Percentiles rank a stretch among this genome's conserved stretches.
Evolutionary conservation across 2,797 vertebrate species (phyloP).

Genomic region (Anguilla anguilla): DNA sequence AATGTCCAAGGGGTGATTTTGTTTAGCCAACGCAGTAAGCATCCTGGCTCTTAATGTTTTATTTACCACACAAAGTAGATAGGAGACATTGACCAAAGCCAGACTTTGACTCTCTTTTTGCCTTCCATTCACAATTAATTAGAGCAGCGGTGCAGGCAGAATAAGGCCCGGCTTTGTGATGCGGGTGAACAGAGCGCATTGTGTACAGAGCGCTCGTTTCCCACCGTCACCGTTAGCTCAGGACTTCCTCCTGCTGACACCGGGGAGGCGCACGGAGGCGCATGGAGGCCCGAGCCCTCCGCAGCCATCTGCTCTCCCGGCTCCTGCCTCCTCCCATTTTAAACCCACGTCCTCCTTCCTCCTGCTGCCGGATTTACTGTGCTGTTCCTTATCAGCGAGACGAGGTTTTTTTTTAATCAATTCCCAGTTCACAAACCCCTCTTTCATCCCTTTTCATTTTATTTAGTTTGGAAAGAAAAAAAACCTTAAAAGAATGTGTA

Average conservation of each 20-base stretch:
- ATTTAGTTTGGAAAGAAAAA: background rate
- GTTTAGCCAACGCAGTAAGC: background rate
- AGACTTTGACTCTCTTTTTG: background rate
- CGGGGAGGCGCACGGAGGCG: background rate
- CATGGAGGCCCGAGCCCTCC: background rate
- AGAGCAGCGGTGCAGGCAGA: background rate
- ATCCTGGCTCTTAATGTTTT: background rate
- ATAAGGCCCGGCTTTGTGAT: constrained; percentile 45
- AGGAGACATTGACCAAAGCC: background rate
- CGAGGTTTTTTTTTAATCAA: background rate
- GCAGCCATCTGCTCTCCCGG: background rate
- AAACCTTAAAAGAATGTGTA: background rate
- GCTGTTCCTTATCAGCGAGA: background rate
- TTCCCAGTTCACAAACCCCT: background rate
- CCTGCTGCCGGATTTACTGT: background rate
- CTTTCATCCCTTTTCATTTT: background rate
- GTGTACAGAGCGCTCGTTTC: background rate
- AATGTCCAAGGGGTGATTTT: background rate
- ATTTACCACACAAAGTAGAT: background rate
- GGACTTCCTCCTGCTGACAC: background rate
- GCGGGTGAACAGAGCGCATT: constrained; percentile 15
- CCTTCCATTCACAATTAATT: background rate
- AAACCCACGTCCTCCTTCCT: background rate
- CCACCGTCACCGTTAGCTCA: constrained; percentile 6
- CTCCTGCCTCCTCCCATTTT: background rate